Evolutionary conservation across 1,140 invertebrate species (phyloP).

Genomic region (Elysia chlorotica): DNA sequence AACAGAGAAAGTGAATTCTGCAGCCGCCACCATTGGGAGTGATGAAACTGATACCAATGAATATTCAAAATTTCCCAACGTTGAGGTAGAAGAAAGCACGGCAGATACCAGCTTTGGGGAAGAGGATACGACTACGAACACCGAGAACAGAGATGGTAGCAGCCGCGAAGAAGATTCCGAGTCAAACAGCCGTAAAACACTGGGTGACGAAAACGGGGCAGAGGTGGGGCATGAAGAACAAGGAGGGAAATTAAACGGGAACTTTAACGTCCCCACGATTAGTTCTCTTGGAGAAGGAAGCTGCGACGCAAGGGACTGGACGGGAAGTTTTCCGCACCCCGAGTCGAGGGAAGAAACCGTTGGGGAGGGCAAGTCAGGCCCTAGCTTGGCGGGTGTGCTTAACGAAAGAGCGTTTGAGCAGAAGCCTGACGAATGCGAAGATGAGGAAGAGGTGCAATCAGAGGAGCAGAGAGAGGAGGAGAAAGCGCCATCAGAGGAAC

Average conservation of each 20-base stretch:
- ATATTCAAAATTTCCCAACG: not conserved
- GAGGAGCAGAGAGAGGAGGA: not conserved
- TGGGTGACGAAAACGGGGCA: not conserved
- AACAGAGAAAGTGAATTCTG: not conserved
- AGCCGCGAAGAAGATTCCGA: not conserved
- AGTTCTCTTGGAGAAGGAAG: not conserved
- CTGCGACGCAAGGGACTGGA: not conserved
- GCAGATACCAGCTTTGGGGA: conserved; percentile 65
- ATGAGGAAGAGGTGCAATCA: not conserved
- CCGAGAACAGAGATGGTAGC: not conserved
- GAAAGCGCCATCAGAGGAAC: not conserved
- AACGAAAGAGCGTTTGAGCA: not conserved
- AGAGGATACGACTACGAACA: conserved; percentile 70
- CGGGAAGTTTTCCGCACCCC: not conserved
- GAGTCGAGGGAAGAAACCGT: not conserved
- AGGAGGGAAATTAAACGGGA: not conserved
- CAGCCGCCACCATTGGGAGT: too few species aligned
- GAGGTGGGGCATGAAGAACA: not conserved
- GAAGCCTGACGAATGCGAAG: not conserved
- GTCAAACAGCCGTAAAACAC: not conserved
- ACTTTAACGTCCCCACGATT: not conserved
- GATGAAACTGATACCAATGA: not conserved
- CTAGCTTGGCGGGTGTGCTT: not conserved
- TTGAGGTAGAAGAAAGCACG: not conserved
- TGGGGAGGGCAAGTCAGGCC: not conserved